phyloP scores from a whole-genome alignment of 1,140 invertebrate species.

The Zaprionus nigranus region DNA sequence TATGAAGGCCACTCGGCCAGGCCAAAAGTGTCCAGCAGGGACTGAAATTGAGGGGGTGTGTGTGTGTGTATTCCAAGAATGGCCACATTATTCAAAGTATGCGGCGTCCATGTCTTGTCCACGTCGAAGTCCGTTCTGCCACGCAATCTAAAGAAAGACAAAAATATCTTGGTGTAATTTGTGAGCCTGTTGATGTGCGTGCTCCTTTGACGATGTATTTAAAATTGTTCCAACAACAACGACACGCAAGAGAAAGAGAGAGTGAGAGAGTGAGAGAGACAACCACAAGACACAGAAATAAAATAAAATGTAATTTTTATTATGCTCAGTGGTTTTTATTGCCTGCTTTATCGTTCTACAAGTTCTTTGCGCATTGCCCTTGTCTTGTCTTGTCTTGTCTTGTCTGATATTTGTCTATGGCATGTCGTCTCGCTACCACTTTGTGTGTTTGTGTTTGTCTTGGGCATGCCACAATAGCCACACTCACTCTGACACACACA shows the following conservation, averaged over 20 bases:
- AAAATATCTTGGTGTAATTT: slow-evolving; percentile 71
- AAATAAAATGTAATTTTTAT: slow-evolving; percentile 84
- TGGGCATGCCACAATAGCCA: slow-evolving; percentile 44
- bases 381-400: slow-evolving; percentile 54
- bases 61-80: background rate
- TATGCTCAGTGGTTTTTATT: slow-evolving; percentile 82
- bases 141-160: slow-evolving; percentile 62
- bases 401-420: slow-evolving; percentile 81
- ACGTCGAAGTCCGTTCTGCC: slow-evolving; percentile 22
- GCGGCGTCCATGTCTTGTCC: slow-evolving; percentile 35
- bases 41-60: slow-evolving; percentile 2
- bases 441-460: slow-evolving; percentile 1
- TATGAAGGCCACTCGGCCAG: slow-evolving; percentile 40
- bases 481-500: slow-evolving; percentile 40
- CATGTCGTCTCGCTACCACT: slow-evolving; percentile 51
- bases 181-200: slow-evolving; percentile 75
- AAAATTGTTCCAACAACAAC: slow-evolving; percentile 62
- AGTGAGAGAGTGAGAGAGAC: background rate
- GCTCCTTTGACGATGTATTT: slow-evolving; percentile 70
- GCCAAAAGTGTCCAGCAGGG: slow-evolving; percentile 26
- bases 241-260: slow-evolving; percentile 1
- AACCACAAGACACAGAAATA: slow-evolving; percentile 62
- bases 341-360: slow-evolving; percentile 80
- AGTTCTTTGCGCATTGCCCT: slow-evolving; percentile 56
- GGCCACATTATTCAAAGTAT: slow-evolving; percentile 65